phyloP scores from a whole-genome alignment of 2,113 vertebrate species.

The Melanotaenia duboulayi region DNA sequence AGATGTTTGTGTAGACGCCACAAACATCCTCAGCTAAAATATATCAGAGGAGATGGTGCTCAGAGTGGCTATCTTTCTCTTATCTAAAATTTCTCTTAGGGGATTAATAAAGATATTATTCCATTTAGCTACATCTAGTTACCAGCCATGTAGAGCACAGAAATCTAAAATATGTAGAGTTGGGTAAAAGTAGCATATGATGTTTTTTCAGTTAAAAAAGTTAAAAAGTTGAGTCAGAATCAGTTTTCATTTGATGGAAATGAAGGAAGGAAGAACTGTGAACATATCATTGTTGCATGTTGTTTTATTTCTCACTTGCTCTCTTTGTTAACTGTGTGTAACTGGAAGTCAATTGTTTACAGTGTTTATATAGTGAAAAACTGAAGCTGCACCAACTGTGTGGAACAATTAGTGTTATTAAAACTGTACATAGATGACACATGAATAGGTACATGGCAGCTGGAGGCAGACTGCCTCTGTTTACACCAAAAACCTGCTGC shows the following conservation, averaged over 20 bases:
- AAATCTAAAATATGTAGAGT: neutral
- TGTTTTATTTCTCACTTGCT: neutral
- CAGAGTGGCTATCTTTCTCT: neutral
- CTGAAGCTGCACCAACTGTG: neutral
- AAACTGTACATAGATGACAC: neutral
- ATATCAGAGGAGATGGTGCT: neutral
- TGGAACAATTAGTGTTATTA: constrained; percentile 4
- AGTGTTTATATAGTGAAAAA: neutral
- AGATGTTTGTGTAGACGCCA: neutral
- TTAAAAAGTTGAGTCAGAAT: neutral
- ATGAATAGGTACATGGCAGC: neutral
- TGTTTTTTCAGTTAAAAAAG: too few relatives aligned
- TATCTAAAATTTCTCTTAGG: too few relatives aligned
- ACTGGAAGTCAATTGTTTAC: neutral
- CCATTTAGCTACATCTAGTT: neutral
- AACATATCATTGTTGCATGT: neutral
- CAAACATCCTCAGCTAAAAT: neutral
- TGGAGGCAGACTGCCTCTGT: neutral
- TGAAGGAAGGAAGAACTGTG: neutral
- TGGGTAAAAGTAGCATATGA: neutral
- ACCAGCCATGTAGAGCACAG: neutral
- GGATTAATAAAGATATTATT: too few relatives aligned
- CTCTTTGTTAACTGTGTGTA: neutral
- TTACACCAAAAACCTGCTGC: neutral
- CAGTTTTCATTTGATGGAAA: neutral